Conservation (phyloP, 1,140 invertebrate genomes). For the Coelopa frigida region DNA sequence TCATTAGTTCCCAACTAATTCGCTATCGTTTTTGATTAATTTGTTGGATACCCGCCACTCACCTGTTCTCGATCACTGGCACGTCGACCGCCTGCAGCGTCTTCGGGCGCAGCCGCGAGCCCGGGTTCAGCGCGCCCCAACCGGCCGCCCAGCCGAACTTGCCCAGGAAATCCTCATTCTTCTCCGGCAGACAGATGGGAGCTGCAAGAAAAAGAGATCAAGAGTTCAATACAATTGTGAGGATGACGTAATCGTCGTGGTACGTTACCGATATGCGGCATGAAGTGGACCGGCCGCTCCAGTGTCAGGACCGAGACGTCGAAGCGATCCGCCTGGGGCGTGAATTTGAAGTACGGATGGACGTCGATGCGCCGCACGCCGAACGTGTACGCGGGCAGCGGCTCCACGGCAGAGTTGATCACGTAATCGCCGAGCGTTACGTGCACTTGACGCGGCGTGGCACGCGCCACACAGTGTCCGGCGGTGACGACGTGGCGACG, state of each 20-base stretch:
- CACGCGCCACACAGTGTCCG: constrained; percentile 90
- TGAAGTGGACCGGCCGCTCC: constrained; percentile 79
- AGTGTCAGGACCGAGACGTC: constrained; percentile 86
- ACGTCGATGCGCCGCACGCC: constrained; percentile 81
- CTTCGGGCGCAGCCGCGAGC: constrained; percentile 79
- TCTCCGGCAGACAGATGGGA: constrained; percentile 86
- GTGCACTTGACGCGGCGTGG: constrained; percentile 79
- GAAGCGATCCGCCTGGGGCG: constrained; percentile 81
- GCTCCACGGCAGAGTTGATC: constrained; percentile 85
- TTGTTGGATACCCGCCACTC: neutral
- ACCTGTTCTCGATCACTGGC: constrained; percentile 78
- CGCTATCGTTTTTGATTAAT: too few relatives aligned
- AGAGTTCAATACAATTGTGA: neutral
- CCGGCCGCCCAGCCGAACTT: constrained; percentile 88
- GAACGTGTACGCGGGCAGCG: constrained; percentile 82
- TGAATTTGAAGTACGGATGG: constrained; percentile 93
- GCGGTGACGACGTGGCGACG: constrained; percentile 90
- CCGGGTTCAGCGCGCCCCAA: constrained; percentile 84
- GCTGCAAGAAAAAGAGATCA: constrained; percentile 45
- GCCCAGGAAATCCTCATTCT: constrained; percentile 82
- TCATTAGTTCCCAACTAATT: too few relatives aligned
- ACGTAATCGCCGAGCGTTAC: constrained; percentile 91
- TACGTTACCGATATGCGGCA: constrained; percentile 78
- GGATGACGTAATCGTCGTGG: too few relatives aligned
- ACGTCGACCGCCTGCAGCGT: constrained; percentile 89